Evolutionary conservation across 2,888 invertebrate genomes (phyloP).

Genomic region (Euclidia mi): DNA sequence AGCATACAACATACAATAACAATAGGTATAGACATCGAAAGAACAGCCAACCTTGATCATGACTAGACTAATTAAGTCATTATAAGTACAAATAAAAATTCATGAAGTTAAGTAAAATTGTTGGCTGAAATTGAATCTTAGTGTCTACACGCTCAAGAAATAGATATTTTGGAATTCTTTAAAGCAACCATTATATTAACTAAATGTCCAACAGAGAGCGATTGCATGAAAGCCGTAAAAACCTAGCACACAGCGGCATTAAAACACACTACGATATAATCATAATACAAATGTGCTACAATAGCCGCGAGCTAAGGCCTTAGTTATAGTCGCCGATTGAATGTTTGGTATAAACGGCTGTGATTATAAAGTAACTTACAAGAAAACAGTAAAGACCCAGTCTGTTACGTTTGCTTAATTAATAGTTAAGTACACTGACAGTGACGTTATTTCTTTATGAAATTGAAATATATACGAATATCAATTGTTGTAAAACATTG

Average conservation of each 20-base stretch:
- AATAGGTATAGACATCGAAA: conserved; percentile 22
- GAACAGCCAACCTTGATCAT: conserved; percentile 59
- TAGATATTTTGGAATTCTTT: conserved; percentile 22
- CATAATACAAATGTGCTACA: conserved; percentile 37
- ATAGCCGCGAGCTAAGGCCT: conserved; percentile 22
- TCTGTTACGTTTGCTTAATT: conserved; percentile 9
- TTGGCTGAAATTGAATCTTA: conserved; percentile 61
- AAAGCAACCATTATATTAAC: conserved; percentile 36
- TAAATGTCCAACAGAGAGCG: conserved; percentile 60
- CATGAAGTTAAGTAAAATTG: conserved; percentile 41
- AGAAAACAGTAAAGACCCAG: conserved; percentile 18
- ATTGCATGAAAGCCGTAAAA: conserved; percentile 49
- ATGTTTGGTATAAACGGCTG: conserved; percentile 14
- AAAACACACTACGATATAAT: conserved; percentile 41
- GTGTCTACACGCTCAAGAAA: conserved; percentile 62
- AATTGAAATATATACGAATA: conserved; percentile 16
- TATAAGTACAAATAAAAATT: conserved; percentile 69
- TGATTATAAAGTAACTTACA: conserved; percentile 11
- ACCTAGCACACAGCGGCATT: conserved; percentile 62
- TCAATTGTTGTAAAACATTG: conserved; percentile 34
- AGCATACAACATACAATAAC: conserved; percentile 28
- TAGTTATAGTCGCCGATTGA: conserved; percentile 4
- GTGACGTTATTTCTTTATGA: conserved; percentile 15
- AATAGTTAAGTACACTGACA: conserved; percentile 12
- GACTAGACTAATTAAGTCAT: conserved; percentile 74